phyloP scores from a whole-genome alignment of 2,113 vertebrate species.

The Etheostoma cragini region DNA sequence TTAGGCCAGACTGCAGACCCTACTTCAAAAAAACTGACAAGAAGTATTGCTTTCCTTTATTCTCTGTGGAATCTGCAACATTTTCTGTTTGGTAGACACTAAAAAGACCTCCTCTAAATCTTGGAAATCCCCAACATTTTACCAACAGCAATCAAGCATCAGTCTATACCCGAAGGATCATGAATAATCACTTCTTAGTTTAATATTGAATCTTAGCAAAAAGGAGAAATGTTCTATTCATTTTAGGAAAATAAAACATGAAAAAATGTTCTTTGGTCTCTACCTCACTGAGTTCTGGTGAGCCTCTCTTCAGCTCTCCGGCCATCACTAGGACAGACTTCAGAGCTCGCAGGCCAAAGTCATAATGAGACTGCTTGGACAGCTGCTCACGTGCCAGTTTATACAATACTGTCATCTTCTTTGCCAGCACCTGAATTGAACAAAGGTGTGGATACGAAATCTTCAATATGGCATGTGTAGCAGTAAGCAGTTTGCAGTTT shows the following conservation, averaged over 20 bases:
- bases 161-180: not conserved
- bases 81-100: not conserved
- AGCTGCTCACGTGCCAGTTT: slow-evolving; percentile 94
- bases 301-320: slow-evolving; percentile 94
- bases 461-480: not conserved
- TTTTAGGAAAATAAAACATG: not conserved
- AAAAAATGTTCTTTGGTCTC: not conserved
- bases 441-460: not conserved
- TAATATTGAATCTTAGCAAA: not conserved
- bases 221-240: not conserved
- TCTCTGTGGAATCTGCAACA: not conserved
- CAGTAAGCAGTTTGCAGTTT: not conserved
- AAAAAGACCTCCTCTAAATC: not conserved
- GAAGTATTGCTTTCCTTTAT: not conserved
- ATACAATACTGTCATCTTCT: slow-evolving; percentile 99
- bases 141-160: not conserved
- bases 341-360: slow-evolving; percentile 95
- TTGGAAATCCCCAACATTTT: not conserved
- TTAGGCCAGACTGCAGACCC: not conserved
- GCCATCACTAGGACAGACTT: slow-evolving; percentile 98
- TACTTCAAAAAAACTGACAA: not conserved
- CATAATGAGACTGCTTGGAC: slow-evolving; percentile 97
- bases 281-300: slow-evolving; percentile 92
- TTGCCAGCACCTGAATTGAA: slow-evolving; percentile 88
- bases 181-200: not conserved